Evolutionary conservation across 30 jellyfish, hydroid and myxozoan genomes (phyloP).

Genomic region (Aurelia aurita): DNA sequence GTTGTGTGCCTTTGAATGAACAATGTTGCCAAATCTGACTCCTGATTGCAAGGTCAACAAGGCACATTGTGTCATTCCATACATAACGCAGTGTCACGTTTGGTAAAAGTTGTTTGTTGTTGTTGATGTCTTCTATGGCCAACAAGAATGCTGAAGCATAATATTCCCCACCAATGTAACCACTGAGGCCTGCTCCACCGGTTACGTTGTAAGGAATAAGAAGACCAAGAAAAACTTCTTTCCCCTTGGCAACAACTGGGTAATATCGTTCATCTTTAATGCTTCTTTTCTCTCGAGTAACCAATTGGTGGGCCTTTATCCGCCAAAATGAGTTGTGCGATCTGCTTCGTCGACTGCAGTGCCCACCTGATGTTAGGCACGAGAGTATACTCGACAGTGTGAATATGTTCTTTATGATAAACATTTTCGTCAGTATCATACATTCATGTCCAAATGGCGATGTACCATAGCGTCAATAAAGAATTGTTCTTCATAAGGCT

Average conservation of each 20-base stretch:
- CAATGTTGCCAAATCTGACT: conserved; percentile 76
- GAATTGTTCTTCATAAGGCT: no score
- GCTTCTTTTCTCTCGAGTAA: conserved; percentile 37
- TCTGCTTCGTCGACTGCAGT: not conserved
- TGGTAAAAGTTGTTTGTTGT: conserved; percentile 62
- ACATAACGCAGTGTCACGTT: conserved; percentile 63
- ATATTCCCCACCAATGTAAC: conserved; percentile 85
- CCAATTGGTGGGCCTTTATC: not conserved
- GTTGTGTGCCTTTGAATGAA: conserved; percentile 43
- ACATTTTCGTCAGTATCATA: no score
- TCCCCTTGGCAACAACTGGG: not conserved
- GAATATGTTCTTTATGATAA: no score
- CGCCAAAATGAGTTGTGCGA: conserved; percentile 6
- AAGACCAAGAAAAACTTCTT: conserved; percentile 80
- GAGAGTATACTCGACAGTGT: no score
- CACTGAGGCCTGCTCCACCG: conserved; percentile 71
- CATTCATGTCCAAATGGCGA: no score
- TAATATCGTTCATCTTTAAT: not conserved
- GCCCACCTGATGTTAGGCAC: no score
- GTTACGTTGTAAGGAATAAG: conserved; percentile 83
- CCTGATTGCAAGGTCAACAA: conserved; percentile 66
- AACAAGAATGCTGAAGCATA: conserved; percentile 90
- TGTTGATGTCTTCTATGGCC: conserved; percentile 88
- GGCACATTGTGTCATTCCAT: conserved; percentile 93
- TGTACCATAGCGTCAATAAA: no score